Evolutionary conservation across 2,888 invertebrate species (phyloP), one percentile per base, ranked within the genome.

Genomic region (Miltochrista miniata): DNA sequence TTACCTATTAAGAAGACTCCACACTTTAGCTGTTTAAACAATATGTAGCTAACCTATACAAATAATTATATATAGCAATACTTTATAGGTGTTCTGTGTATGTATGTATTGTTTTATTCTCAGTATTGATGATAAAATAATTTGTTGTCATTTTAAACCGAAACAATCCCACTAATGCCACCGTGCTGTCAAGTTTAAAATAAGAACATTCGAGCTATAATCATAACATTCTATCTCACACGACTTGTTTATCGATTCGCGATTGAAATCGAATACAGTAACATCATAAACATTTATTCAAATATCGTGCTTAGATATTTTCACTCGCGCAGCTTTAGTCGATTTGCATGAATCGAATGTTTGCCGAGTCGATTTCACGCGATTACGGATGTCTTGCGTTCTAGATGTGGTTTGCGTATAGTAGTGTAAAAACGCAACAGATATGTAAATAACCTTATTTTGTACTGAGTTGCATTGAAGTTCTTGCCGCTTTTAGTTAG

Each of bases 321-420:
- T 70, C 84, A 75, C 85, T 74, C 65, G 65, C 75, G 74, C 74
- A 72, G 74, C 75, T 45, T 64, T 55, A 64, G 64, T 56, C 57
- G 68, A 81, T 85, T 86, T 81, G 79, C 82, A 84, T 83, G 70
- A 70, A 76, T 82, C 74, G 72, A 78, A 79, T 78, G 68, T 83
- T 81, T 78, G 75, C 63, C 52, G 70, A 74, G 68, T 63, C 76
- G 85, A 85, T 89, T 87, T 87, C 87, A 84, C 83, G 80, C 68
- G 48, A 52, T 49, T 70, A 64, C 72, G 70, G 65, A 70, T 64
- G 54, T 64, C 70, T 64, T 68, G 59, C 78, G 84, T 73, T 81
- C 83, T 81, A 85, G 73, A 76, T 86, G 80, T 68, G 76, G 74
- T 76, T 68, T 58, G 64, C 68, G 65, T 63, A 59, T 73, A 68